Percentiles rank a stretch among this genome's conserved stretches.
phyloP scores from a whole-genome alignment of 2,113 vertebrate genomes.

The Pardalotus punctatus region DNA sequence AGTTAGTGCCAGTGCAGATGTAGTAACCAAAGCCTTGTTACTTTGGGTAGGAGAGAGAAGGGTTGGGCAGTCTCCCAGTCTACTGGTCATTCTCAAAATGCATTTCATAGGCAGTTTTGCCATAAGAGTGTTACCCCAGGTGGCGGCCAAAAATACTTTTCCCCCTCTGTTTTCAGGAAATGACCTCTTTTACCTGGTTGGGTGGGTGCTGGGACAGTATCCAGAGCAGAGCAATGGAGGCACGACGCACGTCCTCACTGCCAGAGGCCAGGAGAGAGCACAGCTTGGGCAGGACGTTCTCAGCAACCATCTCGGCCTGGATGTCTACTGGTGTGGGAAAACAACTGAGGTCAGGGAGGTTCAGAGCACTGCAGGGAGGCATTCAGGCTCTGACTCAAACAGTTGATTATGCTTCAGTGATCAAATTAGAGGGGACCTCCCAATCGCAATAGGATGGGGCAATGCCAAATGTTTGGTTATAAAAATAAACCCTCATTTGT shows the following conservation, averaged over 20 bases:
- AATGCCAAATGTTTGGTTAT: neutral
- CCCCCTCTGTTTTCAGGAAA: neutral
- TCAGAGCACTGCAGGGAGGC: neutral
- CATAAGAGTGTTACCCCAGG: neutral
- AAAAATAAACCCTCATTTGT: neutral
- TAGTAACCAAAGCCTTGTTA: neutral
- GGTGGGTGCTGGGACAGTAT: conserved; percentile 66
- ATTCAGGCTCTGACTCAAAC: neutral
- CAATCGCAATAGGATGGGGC: neutral
- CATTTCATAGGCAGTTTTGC: neutral
- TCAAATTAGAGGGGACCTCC: neutral
- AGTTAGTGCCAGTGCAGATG: neutral
- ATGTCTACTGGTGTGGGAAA: conserved; percentile 56
- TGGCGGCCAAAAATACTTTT: neutral
- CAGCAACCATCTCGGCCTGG: conserved; percentile 71
- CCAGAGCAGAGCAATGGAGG: conserved; percentile 73
- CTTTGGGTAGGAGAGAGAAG: neutral
- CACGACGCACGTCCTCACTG: conserved; percentile 24
- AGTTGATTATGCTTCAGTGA: neutral
- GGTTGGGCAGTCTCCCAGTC: neutral
- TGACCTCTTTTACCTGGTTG: conserved; percentile 68
- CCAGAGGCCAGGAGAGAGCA: conserved; percentile 62
- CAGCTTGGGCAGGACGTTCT: conserved; percentile 69
- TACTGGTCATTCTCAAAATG: neutral
- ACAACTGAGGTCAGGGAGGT: neutral